phyloP scores from a whole-genome alignment of 2,113 vertebrate species.

The Prietella phreatophila region DNA sequence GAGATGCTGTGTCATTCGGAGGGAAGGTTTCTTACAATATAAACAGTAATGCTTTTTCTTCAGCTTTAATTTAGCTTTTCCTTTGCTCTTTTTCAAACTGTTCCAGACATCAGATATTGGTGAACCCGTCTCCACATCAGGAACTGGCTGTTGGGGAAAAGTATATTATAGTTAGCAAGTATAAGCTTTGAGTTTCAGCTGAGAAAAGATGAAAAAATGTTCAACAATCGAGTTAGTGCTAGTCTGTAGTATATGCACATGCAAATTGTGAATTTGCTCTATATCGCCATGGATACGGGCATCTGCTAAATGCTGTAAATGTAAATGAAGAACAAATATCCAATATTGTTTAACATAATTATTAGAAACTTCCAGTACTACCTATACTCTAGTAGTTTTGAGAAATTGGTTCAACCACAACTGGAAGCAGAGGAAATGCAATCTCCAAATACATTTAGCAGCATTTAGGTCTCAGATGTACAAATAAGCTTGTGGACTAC shows the following conservation, averaged over 20 bases:
- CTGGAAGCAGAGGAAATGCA: not conserved
- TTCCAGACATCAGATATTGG: constrained; percentile 2
- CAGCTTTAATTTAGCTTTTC: constrained; percentile 13
- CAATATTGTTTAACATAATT: not conserved
- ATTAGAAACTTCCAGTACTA: not conserved
- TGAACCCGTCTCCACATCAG: not conserved
- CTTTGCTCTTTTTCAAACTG: not conserved
- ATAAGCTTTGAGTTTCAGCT: not conserved
- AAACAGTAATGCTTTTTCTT: constrained; percentile 37
- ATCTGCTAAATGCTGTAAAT: not conserved
- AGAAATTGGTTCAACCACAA: not conserved
- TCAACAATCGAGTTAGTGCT: not conserved
- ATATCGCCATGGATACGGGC: not conserved
- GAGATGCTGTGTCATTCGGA: constrained; percentile 28
- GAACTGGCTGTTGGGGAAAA: not conserved
- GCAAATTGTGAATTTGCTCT: not conserved
- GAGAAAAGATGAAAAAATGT: not conserved
- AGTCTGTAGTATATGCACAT: not conserved
- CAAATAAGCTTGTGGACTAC: not conserved
- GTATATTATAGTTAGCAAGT: not conserved
- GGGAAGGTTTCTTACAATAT: constrained; percentile 36
- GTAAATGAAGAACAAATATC: not conserved
- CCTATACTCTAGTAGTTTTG: not conserved
- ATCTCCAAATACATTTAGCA: not conserved
- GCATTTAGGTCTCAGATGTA: not conserved